Conservation (phyloP, 2,797 vertebrate species). For the Sciurus carolinensis region DNA sequence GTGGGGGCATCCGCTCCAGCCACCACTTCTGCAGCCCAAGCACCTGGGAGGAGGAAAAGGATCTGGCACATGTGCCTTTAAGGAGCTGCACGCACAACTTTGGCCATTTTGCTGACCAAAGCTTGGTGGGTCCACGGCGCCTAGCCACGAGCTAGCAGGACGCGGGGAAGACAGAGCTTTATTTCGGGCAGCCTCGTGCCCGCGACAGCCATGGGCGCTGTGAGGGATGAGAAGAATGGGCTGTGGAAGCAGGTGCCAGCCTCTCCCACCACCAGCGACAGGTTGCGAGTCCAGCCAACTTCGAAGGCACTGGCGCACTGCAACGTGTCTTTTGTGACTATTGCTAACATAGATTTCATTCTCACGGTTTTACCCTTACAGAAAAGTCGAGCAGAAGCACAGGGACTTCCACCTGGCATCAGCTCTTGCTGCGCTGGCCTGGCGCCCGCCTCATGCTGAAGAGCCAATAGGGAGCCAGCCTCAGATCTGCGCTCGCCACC, state of each 20-base stretch:
- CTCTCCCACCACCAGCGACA: fast-evolving
- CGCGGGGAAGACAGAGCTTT: background rate
- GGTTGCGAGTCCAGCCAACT: background rate
- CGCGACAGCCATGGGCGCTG: fast-evolving
- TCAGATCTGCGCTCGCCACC: no score
- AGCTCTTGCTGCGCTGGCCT: no score
- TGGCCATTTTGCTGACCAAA: background rate
- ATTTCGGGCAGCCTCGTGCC: background rate
- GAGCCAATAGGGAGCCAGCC: no score
- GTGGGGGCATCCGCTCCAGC: background rate
- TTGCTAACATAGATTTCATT: background rate
- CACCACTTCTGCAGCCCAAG: background rate
- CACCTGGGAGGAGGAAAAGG: background rate
- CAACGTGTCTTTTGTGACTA: fast-evolving
- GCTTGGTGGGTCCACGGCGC: background rate
- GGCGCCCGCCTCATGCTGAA: fast-evolving
- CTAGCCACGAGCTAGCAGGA: background rate
- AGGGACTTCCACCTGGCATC: background rate
- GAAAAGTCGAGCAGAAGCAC: background rate
- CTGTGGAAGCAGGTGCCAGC: background rate
- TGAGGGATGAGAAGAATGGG: background rate
- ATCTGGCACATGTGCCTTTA: fast-evolving
- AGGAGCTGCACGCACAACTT: fast-evolving
- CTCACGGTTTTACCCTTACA: background rate
- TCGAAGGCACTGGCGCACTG: fast-evolving